phyloP scores from a whole-genome alignment of 2,113 vertebrate species.

The Sapayoa aenigma region DNA sequence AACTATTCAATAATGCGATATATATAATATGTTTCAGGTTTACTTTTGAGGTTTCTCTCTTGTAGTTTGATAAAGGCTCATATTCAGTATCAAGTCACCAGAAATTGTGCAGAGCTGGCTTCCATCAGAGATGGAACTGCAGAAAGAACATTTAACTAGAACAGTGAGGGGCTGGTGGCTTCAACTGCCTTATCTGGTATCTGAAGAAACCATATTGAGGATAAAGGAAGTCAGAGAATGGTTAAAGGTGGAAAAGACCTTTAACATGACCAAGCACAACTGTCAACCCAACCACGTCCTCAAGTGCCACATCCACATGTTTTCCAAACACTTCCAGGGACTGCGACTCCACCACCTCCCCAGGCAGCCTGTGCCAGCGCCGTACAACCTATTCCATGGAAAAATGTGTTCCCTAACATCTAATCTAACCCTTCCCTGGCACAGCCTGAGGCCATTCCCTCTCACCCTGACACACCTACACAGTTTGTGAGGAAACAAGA shows the following conservation, averaged over 20 bases:
- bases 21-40: background rate
- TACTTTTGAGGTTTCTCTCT: background rate
- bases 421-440: background rate
- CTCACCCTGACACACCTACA: background rate
- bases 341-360: background rate
- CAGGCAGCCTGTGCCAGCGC: background rate
- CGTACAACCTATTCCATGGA: background rate
- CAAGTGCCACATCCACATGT: background rate
- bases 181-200: background rate
- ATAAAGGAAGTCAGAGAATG: background rate
- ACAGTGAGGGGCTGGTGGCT: background rate
- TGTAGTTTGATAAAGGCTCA: background rate
- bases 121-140: background rate
- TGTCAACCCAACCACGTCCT: background rate
- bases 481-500: fast-evolving
- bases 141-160: background rate
- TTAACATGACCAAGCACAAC: background rate
- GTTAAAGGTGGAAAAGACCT: background rate
- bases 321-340: background rate
- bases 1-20: background rate
- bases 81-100: background rate
- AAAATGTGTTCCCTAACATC: too few species aligned
- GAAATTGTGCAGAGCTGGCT: background rate
- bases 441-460: background rate
- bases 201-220: background rate